phyloP scores from a whole-genome alignment of 2,113 vertebrate genomes.

The Rhodinocichla rosea region DNA sequence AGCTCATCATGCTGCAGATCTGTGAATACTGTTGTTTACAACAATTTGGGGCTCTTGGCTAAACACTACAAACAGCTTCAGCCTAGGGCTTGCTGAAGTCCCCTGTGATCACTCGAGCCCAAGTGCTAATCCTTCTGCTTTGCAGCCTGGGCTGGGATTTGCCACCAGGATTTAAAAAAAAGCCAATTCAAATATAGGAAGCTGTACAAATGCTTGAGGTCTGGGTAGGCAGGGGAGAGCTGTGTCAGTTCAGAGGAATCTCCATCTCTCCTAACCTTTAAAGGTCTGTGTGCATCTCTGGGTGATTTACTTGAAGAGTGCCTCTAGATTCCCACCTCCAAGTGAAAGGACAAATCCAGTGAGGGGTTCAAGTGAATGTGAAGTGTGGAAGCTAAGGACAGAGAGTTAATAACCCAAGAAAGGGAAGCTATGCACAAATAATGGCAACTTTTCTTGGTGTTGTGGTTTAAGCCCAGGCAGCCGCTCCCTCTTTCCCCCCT shows the following conservation, averaged over 20 bases:
- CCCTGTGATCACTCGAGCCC: fast-evolving
- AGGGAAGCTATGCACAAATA: not conserved
- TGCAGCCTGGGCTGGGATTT: not conserved
- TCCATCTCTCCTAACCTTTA: not conserved
- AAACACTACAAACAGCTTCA: not conserved
- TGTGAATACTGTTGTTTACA: not conserved
- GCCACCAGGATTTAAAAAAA: not conserved
- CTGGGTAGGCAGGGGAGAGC: not conserved
- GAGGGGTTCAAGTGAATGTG: not conserved
- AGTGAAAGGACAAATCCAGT: not conserved
- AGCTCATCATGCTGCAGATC: not conserved
- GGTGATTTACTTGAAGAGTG: not conserved
- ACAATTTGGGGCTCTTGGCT: not conserved
- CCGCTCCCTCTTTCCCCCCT: not conserved
- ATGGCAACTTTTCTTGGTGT: not conserved
- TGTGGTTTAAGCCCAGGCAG: not conserved
- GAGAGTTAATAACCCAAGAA: not conserved
- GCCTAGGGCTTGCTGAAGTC: not conserved
- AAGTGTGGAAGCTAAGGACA: not conserved
- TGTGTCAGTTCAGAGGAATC: not conserved
- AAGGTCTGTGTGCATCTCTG: not conserved
- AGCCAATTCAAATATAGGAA: not conserved
- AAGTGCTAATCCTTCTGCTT: not conserved
- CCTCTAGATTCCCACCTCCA: not conserved
- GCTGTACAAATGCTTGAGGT: not conserved